These are phyloP conservation scores for Calephelis perditalis DNA, from an alignment of 2,888 invertebrate genomes.

Conservation along the genomic window DNA sequence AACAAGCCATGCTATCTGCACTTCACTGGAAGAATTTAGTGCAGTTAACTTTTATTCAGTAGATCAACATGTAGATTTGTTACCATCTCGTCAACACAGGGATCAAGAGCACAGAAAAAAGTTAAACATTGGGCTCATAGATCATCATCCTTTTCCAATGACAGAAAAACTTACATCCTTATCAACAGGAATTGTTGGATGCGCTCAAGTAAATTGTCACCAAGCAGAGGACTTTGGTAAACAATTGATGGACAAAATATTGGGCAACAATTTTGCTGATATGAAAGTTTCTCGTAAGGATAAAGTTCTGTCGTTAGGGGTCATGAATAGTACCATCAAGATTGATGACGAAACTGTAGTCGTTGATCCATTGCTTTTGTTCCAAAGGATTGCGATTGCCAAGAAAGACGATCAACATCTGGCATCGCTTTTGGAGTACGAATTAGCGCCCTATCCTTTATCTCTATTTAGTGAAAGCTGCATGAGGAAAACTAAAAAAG, in stretches of 20 bases:
- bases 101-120: not conserved
- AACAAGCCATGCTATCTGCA: not conserved
- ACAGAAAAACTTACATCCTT: not conserved
- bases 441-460: not conserved
- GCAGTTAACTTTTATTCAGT: not conserved
- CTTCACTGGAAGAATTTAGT: not conserved
- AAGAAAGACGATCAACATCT: not conserved
- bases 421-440: not conserved
- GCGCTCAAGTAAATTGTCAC: not conserved
- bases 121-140: not conserved
- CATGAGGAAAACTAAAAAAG: not conserved
- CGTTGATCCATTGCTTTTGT: not conserved
- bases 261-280: conserved; percentile 14
- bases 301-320: not conserved
- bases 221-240: not conserved
- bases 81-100: not conserved
- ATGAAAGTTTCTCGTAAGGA: not conserved
- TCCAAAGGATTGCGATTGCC: conserved; percentile 7
- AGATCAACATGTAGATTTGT: conserved; percentile 9
- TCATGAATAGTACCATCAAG: not conserved
- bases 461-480: not conserved
- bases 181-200: not conserved
- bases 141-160: not conserved
- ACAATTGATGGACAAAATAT: conserved; percentile 14
- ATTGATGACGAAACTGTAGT: conserved; percentile 1